A percentile compares a stretch with the other conserved stretches of the same genome.
Conservation (phyloP, 2,888 invertebrate genomes). For the Sinhomidia bicolor region DNA sequence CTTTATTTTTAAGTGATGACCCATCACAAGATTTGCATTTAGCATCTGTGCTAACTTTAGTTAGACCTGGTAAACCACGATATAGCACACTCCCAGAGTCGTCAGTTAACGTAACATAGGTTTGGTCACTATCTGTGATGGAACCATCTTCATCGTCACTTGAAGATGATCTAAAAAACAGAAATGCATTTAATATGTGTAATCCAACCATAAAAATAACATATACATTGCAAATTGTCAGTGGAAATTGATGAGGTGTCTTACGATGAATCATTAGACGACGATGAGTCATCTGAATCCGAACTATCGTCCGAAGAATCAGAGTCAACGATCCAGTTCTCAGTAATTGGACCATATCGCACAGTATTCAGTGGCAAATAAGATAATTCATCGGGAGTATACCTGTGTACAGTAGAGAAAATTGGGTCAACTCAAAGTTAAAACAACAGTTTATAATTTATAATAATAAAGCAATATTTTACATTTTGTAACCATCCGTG, state of each 20-base stretch:
- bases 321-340: conserved; percentile 83
- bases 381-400: conserved; percentile 92
- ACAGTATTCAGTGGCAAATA: conserved; percentile 97
- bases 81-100: conserved; percentile 65
- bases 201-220: background rate
- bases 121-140: conserved; percentile 25
- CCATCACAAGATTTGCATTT: conserved; percentile 83
- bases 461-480: conserved; percentile 77
- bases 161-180: conserved; percentile 50
- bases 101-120: conserved; percentile 69
- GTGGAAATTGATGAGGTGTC: conserved; percentile 10
- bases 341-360: conserved; percentile 85
- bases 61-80: conserved; percentile 43
- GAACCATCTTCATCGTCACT: conserved; percentile 67
- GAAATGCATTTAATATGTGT: background rate
- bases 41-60: conserved; percentile 74
- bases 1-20: conserved; percentile 82
- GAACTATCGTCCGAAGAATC: conserved; percentile 84
- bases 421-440: background rate
- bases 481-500: conserved; percentile 91
- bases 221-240: background rate
- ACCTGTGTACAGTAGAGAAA: conserved; percentile 82
- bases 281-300: conserved; percentile 83
- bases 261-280: conserved; percentile 76
- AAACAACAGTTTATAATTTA: background rate